Evolutionary conservation across 1,140 invertebrate species (phyloP), one percentile per base, ranked within the genome.

Genomic region (Lucilia cuprina): DNA sequence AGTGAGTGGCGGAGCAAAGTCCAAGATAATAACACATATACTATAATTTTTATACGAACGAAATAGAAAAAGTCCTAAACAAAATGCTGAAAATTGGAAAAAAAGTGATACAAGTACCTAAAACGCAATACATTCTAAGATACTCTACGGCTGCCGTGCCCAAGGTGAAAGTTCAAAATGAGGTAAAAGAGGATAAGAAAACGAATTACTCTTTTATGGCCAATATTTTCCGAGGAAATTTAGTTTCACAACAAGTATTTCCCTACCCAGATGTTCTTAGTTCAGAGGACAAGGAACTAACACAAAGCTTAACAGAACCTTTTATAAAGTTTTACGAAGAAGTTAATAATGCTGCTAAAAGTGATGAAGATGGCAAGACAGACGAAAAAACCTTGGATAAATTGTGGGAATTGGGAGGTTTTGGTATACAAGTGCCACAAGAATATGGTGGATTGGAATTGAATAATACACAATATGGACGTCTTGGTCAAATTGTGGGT

Each of bases 381-480:
- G 94, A 96, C 85, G 93, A 94, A 55, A 91, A 92, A 84, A 95
- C 96, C 0, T 88, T 97, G 85, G 91, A 95, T 86, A 95, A 94
- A 13, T 93, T 99, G 83, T 97, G 96, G 94, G 97, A 98, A 84
- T 91, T 99, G 83, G 98, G 98, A 34, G 97, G 96, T 10, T 99
- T 99, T 93, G 95, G 95, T 65, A 93, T 99, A 65, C 97, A 99
- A 93, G 96, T 96, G 74, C 98, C 98, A 3, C 88, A 91, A 50
- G 95, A 97, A 47, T 93, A 94, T 77, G 96, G 96, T 85, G 96
- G 97, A 65, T 92, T 97, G 70, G 96, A 96, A 21, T 92, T 99
- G 41, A 96, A 92, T 86, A 99, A 99, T 91, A 98, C 97, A 17
- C 98, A 99, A 92, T 99, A 99, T 93, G 96, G 96, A 41, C 92